Evolutionary conservation across 2,888 invertebrate genomes (phyloP).

Genomic region (Scaptomyza polygonia): DNA sequence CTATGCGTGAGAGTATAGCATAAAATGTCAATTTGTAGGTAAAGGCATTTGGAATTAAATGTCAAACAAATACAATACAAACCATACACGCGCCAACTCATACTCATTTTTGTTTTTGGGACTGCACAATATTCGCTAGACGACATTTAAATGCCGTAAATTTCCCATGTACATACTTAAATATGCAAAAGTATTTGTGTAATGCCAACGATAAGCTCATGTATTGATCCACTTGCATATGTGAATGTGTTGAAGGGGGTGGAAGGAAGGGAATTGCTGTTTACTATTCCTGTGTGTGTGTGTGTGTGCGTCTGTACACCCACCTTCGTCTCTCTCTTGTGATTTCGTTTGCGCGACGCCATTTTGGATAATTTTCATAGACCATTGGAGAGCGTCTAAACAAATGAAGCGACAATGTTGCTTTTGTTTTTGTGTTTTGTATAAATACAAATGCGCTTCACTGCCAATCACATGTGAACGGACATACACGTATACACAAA

Average conservation of each 20-base stretch:
- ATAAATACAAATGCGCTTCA: slow-evolving; percentile 51
- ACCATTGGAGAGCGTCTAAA: slow-evolving; percentile 76
- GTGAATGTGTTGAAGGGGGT: slow-evolving; percentile 16
- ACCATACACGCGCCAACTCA: slow-evolving; percentile 16
- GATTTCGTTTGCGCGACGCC: slow-evolving; percentile 56
- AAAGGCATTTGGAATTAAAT: slow-evolving; percentile 76
- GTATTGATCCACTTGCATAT: slow-evolving; percentile 70
- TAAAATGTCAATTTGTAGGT: slow-evolving; percentile 75
- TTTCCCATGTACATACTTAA: slow-evolving; percentile 54
- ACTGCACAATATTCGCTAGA: slow-evolving; percentile 31
- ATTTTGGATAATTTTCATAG: slow-evolving; percentile 74
- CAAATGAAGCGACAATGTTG: slow-evolving; percentile 55
- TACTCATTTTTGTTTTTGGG: not conserved
- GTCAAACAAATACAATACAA: slow-evolving; percentile 57
- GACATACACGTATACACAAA: slow-evolving; percentile 23
- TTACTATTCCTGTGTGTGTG: slow-evolving; percentile 32
- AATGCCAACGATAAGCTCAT: slow-evolving; percentile 73
- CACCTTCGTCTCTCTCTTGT: slow-evolving; percentile 5
- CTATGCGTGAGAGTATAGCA: too few species aligned
- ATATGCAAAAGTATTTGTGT: slow-evolving; percentile 74
- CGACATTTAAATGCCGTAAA: slow-evolving; percentile 71
- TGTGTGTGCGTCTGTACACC: too few species aligned
- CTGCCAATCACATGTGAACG: slow-evolving; percentile 46
- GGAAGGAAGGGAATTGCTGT: not conserved
- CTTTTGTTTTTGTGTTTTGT: slow-evolving; percentile 24